phyloP scores from a whole-genome alignment of 2,888 invertebrate genomes.

The Watsonalla cultraria region DNA sequence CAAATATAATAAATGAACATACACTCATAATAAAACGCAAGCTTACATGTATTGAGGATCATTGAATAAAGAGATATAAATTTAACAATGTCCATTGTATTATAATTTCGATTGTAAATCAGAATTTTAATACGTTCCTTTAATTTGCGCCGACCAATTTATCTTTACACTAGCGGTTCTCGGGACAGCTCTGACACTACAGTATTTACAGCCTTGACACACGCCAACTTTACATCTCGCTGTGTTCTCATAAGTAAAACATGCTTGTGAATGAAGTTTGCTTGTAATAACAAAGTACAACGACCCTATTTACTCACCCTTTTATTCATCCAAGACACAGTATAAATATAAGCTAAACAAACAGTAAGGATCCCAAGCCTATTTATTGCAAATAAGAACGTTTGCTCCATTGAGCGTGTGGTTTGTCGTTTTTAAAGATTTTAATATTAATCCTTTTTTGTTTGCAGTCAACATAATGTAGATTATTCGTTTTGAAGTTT shows the following conservation, averaged over 20 bases:
- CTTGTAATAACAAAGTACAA: not conserved
- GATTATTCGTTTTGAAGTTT: too few relatives aligned
- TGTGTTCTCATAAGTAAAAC: constrained; percentile 2
- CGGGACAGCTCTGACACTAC: constrained; percentile 33
- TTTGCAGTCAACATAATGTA: too few relatives aligned
- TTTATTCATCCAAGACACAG: not conserved
- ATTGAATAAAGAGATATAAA: constrained; percentile 53
- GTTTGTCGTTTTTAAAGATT: too few relatives aligned
- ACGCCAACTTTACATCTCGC: constrained; percentile 21
- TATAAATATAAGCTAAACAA: too few relatives aligned
- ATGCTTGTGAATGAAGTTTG: not conserved
- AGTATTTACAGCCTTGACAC: constrained; percentile 37
- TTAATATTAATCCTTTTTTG: too few relatives aligned
- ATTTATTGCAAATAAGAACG: too few relatives aligned
- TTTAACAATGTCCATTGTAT: constrained; percentile 58
- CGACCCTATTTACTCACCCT: not conserved
- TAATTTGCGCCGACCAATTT: constrained; percentile 53
- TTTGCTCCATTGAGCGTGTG: too few relatives aligned
- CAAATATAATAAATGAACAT: constrained; percentile 30
- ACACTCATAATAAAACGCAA: constrained; percentile 34
- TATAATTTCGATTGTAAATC: constrained; percentile 62
- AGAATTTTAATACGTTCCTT: constrained; percentile 51
- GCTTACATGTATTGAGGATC: constrained; percentile 37
- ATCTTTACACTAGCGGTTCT: constrained; percentile 41
- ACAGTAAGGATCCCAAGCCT: too few relatives aligned